Conservation (phyloP, 1,140 invertebrate species). For the Drosophila rhopaloa region DNA sequence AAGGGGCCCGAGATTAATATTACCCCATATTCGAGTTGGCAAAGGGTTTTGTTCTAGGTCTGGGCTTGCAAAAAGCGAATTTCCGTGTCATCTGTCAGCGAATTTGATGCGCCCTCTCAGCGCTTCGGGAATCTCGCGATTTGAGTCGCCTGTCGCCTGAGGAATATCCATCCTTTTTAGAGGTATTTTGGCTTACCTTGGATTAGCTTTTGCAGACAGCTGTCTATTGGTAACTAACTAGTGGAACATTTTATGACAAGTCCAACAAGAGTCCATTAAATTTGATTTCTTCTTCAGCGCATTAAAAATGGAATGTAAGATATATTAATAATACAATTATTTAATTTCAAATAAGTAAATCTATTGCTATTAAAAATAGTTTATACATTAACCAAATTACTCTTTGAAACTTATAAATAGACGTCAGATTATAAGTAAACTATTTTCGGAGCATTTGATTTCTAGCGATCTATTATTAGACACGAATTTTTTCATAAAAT, state of each 20-base stretch:
- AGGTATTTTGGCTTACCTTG: background rate
- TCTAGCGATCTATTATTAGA: no score
- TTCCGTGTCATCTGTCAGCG: constrained; percentile 76
- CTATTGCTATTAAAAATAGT: no score
- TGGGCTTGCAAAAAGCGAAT: constrained; percentile 62
- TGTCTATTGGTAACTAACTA: background rate
- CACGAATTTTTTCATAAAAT: no score
- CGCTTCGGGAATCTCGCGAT: constrained; percentile 22
- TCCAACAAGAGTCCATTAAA: background rate
- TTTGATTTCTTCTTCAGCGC: background rate
- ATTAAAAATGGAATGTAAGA: no score
- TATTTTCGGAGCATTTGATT: no score
- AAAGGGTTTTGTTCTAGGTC: constrained; percentile 42
- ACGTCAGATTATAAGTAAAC: no score
- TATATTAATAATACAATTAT: no score
- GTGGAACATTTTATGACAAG: background rate
- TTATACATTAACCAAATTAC: no score
- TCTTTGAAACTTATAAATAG: no score
- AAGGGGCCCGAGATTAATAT: constrained; percentile 64
- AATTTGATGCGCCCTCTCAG: constrained; percentile 57
- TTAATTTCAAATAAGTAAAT: no score
- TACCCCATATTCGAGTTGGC: constrained; percentile 35
- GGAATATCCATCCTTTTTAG: constrained; percentile 4
- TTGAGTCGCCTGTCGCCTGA: constrained; percentile 28
- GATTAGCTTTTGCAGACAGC: background rate